Conservation (phyloP, 2,113 vertebrate species). For the Symphodus melops region DNA sequence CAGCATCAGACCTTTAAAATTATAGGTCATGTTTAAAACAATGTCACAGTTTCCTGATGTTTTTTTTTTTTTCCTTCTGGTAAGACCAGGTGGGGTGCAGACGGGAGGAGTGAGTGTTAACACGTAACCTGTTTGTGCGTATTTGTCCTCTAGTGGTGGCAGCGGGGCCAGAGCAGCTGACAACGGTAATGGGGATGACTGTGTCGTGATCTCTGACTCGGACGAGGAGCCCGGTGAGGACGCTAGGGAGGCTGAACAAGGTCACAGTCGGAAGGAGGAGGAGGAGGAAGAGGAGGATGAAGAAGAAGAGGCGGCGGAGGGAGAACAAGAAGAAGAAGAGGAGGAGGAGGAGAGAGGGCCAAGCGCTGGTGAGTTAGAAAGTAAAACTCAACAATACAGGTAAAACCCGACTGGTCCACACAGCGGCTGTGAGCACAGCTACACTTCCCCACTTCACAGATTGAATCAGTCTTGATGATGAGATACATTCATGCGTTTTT, state of each 20-base stretch:
- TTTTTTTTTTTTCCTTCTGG: no score
- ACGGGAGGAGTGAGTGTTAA: neutral
- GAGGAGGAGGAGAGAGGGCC: conserved; percentile 36
- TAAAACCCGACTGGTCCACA: neutral
- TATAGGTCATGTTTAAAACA: conserved; percentile 10
- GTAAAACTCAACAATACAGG: neutral
- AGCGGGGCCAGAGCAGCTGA: conserved; percentile 70
- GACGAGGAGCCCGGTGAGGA: conserved; percentile 78
- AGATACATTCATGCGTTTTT: no score
- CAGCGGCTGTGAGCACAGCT: neutral
- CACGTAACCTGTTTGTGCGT: neutral
- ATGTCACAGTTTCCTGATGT: conserved; percentile 29
- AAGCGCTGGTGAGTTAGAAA: conserved; percentile 65
- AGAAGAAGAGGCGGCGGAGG: conserved; percentile 31
- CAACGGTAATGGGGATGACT: conserved; percentile 81
- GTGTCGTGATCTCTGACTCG: conserved; percentile 86
- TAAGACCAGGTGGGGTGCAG: conserved; percentile 40
- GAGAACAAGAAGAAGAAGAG: no score
- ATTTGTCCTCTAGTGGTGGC: conserved; percentile 35
- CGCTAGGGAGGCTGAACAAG: conserved; percentile 56
- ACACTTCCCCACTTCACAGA: no score
- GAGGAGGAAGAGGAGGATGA: conserved; percentile 54
- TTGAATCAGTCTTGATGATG: no score
- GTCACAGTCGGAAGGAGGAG: conserved; percentile 52
- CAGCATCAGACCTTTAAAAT: conserved; percentile 8